Evolutionary conservation across 2,797 vertebrate species (phyloP), one percentile per base, ranked within the genome.

Genomic region (Australoheros facetus): DNA sequence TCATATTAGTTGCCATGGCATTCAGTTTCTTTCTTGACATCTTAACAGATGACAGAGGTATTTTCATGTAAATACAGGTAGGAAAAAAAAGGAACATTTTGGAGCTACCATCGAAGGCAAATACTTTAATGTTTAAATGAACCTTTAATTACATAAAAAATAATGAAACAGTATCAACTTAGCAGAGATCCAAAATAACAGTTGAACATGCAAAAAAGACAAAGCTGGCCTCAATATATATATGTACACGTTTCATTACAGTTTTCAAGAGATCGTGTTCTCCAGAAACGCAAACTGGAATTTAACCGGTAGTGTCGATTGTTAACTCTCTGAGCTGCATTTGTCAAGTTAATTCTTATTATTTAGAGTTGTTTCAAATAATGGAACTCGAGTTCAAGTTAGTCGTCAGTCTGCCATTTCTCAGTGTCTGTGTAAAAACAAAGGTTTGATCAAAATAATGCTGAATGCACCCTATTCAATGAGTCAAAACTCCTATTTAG

Each of bases 141-240:
- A 87, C 17, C 66, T 83, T 79, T 71, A 91, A 87, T 83, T 90
- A 91, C 85, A 86, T 83, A 73, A 82, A 88, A 91, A 91, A 78
- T 21, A 86, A 78, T 62, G 28, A 89, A 90, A 90, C 56, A 37
- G 71, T 84, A 72, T 83, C 72, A 88, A 92, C 77, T 83, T 78
- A 88, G 73, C 79, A 85, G 82, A 89, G 78, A 87, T 89, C 66
- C 78, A 91, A 91, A 93, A 88, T 75, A 91, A 92, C 85, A 88
- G 81, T 76, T 87, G 60, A 92, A 94, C 94, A 95, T 95, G 94
- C 94, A 94, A 90, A 93, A 66, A 90, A 81, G 79, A 91, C 87
- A 86, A 93, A 85, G 77, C 90, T 87, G 86, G 88, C 88, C 78
- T 89, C 80, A 79, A 85, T 91, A 91, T 91, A 92, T 88, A 82